phyloP scores from a whole-genome alignment of 2,113 vertebrate genomes.

The Bufo gargarizans region DNA sequence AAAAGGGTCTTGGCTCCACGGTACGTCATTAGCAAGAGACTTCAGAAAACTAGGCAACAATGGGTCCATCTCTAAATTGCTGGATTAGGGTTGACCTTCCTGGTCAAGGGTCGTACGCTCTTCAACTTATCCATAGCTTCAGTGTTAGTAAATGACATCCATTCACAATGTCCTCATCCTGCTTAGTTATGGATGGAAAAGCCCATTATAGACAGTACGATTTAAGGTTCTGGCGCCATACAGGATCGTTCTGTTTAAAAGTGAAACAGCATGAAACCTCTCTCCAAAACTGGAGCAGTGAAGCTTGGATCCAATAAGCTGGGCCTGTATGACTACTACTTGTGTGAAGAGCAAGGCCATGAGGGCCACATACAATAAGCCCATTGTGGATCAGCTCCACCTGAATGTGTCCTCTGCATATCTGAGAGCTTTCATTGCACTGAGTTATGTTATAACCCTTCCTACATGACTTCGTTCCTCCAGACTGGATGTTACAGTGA shows the following conservation, averaged over 20 bases:
- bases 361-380: background rate
- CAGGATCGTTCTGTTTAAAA: background rate
- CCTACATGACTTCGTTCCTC: too few relatives aligned
- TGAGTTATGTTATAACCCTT: too few relatives aligned
- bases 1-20: background rate
- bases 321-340: background rate
- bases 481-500: too few relatives aligned
- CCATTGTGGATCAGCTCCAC: background rate
- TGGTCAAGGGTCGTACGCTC: background rate
- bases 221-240: background rate
- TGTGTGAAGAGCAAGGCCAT: background rate
- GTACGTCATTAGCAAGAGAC: background rate
- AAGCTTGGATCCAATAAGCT: background rate
- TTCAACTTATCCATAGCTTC: background rate
- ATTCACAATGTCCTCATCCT: background rate
- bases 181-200: slow-evolving; percentile 4
- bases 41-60: background rate
- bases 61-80: background rate
- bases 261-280: background rate
- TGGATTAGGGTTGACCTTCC: background rate
- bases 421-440: background rate
- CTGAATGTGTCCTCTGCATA: too few relatives aligned
- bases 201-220: background rate
- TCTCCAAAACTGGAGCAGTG: background rate
- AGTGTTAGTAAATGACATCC: background rate